Conservation (phyloP, 1,140 invertebrate species). For the Camponotus vicinus region DNA sequence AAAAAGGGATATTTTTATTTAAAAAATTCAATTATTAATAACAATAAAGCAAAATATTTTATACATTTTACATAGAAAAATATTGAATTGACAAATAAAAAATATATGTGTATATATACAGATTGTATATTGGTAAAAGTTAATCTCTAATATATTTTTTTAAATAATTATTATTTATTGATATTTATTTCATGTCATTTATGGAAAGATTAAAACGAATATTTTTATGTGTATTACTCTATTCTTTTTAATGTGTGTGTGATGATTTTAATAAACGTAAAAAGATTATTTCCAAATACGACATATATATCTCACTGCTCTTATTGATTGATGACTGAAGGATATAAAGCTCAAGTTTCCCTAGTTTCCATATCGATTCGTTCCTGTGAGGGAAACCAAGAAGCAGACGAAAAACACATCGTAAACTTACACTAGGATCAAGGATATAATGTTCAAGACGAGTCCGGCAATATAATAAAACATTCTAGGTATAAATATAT, state of each 20-base stretch:
- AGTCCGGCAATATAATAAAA: conserved; percentile 46
- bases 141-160: background rate
- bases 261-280: no score
- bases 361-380: conserved; percentile 41
- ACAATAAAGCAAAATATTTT: background rate
- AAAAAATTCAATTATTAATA: conserved; percentile 5
- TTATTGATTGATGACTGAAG: background rate
- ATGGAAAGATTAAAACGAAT: background rate
- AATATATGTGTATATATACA: background rate
- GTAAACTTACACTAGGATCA: conserved; percentile 17
- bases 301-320: no score
- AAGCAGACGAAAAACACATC: background rate
- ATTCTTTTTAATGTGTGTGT: background rate
- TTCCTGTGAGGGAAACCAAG: background rate
- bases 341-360: background rate
- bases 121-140: background rate
- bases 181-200: background rate
- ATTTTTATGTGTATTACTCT: background rate
- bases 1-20: background rate
- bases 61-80: conserved; percentile 3
- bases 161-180: background rate
- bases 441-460: conserved; percentile 33
- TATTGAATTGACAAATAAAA: background rate
- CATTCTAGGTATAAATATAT: conserved; percentile 59
- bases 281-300: no score